These are phyloP conservation scores for Catocala nupta DNA, from an alignment of 2,888 invertebrate genomes.

Conservation along the genomic window DNA sequence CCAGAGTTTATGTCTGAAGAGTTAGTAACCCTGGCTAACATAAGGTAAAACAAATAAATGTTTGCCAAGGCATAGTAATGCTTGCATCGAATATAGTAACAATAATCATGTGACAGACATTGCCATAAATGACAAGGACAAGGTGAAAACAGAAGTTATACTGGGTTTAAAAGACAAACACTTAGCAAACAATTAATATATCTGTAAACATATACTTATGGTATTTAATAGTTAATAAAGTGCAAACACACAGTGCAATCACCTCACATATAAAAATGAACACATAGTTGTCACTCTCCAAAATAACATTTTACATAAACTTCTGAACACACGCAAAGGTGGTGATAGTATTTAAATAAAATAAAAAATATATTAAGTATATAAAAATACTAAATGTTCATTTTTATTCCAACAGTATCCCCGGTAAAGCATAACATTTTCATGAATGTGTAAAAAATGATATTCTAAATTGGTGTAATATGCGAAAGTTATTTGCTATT, in stretches of 20 bases:
- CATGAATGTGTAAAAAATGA: slow-evolving; percentile 4
- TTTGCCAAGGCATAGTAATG: no score
- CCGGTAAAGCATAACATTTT: slow-evolving; percentile 44
- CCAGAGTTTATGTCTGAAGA: no score
- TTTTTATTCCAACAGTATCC: slow-evolving; percentile 64
- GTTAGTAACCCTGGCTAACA: no score
- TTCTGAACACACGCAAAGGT: not conserved
- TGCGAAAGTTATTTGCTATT: no score
- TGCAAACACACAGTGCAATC: slow-evolving; percentile 61
- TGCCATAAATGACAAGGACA: not conserved
- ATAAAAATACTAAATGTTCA: slow-evolving; percentile 45
- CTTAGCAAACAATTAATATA: no score
- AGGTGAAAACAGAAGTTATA: not conserved
- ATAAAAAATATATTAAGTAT: not conserved
- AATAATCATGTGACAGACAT: no score
- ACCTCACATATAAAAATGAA: slow-evolving; percentile 57
- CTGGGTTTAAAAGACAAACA: no score
- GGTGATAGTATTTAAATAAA: not conserved
- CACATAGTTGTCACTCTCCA: slow-evolving; percentile 31
- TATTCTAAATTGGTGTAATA: no score
- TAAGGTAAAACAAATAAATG: no score
- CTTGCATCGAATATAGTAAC: no score
- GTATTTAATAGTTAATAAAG: not conserved
- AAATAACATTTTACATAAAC: no score
- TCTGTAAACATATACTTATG: not conserved